Base-by-base conservation (phyloP, 2,797 vertebrate genomes). In the Catostomus latipinnis region DNA sequence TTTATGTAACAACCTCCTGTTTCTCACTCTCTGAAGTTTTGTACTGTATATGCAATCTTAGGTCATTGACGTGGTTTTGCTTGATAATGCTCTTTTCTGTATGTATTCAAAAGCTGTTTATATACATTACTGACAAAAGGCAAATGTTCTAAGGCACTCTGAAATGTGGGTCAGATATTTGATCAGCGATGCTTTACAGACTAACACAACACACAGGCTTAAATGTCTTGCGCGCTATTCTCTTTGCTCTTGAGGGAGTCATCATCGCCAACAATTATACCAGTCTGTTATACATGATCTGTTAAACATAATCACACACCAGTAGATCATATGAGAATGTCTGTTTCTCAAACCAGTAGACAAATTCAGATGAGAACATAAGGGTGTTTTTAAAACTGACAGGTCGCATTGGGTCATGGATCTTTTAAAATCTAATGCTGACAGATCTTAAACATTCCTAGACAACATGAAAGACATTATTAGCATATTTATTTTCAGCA, bases 81-180 rank as follows among this genome's bases (percentile, higher is more conserved):
- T 74, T 53, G 68, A 60, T 77, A 78, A 61, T 56, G 67, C n/a
- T 71, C 57, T 77, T 70, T 77, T 74, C 43, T 71, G 68, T 66
- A 43, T 61, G 16, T 13, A 57, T 71, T 67, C 68, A 74, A 66
- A 48, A 62, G 46, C 58, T 53, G 53, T 60, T 73, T 84, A 49
- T 60, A 81, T 83, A 61, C 66, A 80, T 69, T 62, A 65, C 16
- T 71, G 18, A 77, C 65, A 86, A 83, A 73, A 74, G 79, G 54
- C 52, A 13, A 57, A 65, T 66, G 69, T 66, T 60, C 70, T 11
- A 43, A 68, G 62, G 16, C 65, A 79, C 78, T 82, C 76, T 77
- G 49, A 57, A 76, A 81, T 83, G 46, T 83, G 67, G 82, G 82
- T 76, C 69, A 71, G 84, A 84, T 70, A 84, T 76, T 53, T 34